A percentile compares a stretch with the other conserved stretches of the same genome.
phyloP scores from a whole-genome alignment of 2,797 vertebrate genomes.

The Trachops cirrhosus region DNA sequence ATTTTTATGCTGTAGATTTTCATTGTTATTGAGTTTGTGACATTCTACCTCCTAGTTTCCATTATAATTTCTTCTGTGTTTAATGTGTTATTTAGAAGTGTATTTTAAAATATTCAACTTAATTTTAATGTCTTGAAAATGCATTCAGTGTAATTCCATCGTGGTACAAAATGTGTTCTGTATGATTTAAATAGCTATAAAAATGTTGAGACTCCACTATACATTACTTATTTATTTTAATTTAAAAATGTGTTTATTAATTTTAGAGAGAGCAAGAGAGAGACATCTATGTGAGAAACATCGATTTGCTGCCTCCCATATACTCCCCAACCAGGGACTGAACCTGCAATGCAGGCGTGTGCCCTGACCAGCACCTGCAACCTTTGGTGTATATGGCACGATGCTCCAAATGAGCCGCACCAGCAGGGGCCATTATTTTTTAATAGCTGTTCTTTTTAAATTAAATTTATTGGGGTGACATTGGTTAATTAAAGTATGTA shows the following conservation, averaged over 20 bases:
- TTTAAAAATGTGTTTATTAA: not conserved
- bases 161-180: not conserved
- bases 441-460: not conserved
- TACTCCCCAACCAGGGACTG: not conserved
- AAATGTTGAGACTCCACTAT: not conserved
- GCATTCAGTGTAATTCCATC: not conserved
- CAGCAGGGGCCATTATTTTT: not conserved
- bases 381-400: not conserved
- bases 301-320: not conserved
- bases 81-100: not conserved
- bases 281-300: not conserved
- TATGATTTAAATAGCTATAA: not conserved
- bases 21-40: not conserved
- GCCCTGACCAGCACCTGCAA: not conserved
- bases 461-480: not conserved
- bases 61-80: not conserved
- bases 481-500: not conserved
- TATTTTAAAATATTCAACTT: not conserved
- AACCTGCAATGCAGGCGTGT: not conserved
- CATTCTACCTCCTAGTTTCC: not conserved
- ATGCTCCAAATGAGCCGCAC: not conserved
- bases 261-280: not conserved
- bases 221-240: not conserved
- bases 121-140: not conserved
- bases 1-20: not conserved